These are phyloP conservation scores for Lasioglossum baleicum DNA, from an alignment of 1,140 invertebrate genomes.

Conservation along the genomic window DNA sequence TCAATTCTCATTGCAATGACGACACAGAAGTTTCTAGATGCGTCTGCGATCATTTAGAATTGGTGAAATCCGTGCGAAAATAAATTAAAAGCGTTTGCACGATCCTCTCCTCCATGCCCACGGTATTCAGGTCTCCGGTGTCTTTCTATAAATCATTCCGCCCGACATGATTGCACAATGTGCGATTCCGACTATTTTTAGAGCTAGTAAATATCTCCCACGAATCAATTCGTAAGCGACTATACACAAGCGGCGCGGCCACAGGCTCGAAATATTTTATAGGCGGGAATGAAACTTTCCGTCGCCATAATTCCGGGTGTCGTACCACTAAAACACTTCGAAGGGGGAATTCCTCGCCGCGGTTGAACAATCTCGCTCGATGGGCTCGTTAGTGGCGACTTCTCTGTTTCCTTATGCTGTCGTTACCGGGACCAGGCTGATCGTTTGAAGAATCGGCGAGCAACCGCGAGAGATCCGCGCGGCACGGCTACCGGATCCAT, in stretches of 20 bases:
- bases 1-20: no score
- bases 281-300: neutral
- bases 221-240: neutral
- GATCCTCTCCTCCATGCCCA: no score
- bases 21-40: no score
- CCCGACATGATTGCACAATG: neutral
- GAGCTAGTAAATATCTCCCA: neutral
- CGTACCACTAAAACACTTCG: slow-evolving; percentile 9
- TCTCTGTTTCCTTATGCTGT: slow-evolving; percentile 23
- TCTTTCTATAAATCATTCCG: neutral
- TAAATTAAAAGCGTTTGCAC: no score
- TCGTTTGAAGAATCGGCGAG: slow-evolving; percentile 48
- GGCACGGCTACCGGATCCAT: slow-evolving; percentile 54
- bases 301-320: neutral
- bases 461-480: slow-evolving; percentile 32
- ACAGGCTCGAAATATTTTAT: neutral
- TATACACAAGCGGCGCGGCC: neutral
- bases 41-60: no score
- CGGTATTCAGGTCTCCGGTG: no score
- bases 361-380: slow-evolving; percentile 37
- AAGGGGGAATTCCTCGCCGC: neutral
- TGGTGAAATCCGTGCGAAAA: no score
- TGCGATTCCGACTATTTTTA: neutral
- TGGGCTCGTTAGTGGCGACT: slow-evolving; percentile 31
- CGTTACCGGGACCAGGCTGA: slow-evolving; percentile 29